Evolutionary conservation across 2,888 invertebrate genomes (phyloP).

Genomic region (Volucella bombylans): DNA sequence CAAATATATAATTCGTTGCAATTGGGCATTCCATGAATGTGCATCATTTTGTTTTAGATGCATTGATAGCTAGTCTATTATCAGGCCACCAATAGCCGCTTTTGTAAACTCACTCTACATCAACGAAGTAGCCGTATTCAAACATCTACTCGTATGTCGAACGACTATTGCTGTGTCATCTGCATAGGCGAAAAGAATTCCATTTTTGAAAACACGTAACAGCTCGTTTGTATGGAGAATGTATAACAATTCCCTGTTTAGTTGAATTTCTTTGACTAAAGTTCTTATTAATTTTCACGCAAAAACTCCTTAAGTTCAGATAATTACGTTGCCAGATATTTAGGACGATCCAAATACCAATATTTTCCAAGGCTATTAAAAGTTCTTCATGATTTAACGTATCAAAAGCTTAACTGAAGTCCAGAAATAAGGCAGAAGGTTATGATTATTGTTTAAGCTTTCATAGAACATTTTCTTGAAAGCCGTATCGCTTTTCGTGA

Average conservation of each 20-base stretch:
- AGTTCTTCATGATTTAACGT: no score
- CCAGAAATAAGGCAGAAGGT: background rate
- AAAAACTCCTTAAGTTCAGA: no score
- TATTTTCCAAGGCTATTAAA: background rate
- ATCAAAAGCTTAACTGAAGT: no score
- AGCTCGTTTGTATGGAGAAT: constrained; percentile 16
- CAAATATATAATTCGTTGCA: background rate
- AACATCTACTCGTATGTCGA: background rate
- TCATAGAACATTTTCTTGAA: background rate
- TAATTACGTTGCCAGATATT: no score
- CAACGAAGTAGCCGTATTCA: constrained; percentile 13
- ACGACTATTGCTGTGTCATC: constrained; percentile 15
- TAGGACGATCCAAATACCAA: background rate
- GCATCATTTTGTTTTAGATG: constrained; percentile 18
- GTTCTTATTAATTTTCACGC: background rate
- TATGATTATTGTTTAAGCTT: constrained; percentile 7
- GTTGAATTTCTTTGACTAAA: background rate
- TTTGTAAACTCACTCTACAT: constrained; percentile 11
- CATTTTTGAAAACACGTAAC: background rate
- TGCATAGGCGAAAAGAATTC: background rate
- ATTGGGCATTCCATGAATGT: background rate
- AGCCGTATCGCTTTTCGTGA: no score
- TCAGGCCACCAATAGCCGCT: constrained; percentile 15
- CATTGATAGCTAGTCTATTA: constrained; percentile 2
- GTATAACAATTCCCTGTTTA: constrained; percentile 13